Evolutionary conservation across 2,888 invertebrate genomes (phyloP).

Genomic region (Acronicta leporina): DNA sequence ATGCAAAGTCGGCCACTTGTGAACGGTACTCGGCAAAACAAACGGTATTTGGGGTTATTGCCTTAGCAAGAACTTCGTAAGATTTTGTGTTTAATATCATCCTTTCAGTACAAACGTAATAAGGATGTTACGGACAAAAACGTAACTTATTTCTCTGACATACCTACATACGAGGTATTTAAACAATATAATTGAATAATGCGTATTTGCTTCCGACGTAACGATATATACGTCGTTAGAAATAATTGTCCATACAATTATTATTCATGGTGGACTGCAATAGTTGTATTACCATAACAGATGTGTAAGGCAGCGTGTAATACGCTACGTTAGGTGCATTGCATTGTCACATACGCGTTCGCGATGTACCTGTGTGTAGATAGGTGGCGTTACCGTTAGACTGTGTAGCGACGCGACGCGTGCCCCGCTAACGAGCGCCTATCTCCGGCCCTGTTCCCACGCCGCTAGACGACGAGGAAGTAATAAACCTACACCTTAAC

Average conservation of each 20-base stretch:
- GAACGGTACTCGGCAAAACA: conserved; percentile 8
- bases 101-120: background rate
- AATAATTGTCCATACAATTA: conserved; percentile 50
- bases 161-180: background rate
- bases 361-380: conserved; percentile 28
- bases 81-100: conserved; percentile 7
- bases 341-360: conserved; percentile 52
- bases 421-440: conserved; percentile 83
- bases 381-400: conserved; percentile 61
- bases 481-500: conserved; percentile 88
- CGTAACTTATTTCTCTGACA: background rate
- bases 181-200: conserved; percentile 9
- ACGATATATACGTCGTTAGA: conserved; percentile 37
- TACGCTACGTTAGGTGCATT: conserved; percentile 53
- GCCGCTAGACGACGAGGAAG: conserved; percentile 81
- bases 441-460: conserved; percentile 86
- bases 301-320: conserved; percentile 51
- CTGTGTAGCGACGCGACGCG: conserved; percentile 66
- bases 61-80: conserved; percentile 19
- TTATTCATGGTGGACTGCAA: conserved; percentile 51
- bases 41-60: conserved; percentile 48
- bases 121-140: background rate
- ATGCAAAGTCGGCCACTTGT: conserved; percentile 19
- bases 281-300: conserved; percentile 58
- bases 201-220: conserved; percentile 20